Conservation (phyloP, 2,113 vertebrate species). For the Myrmecobius fasciatus region DNA sequence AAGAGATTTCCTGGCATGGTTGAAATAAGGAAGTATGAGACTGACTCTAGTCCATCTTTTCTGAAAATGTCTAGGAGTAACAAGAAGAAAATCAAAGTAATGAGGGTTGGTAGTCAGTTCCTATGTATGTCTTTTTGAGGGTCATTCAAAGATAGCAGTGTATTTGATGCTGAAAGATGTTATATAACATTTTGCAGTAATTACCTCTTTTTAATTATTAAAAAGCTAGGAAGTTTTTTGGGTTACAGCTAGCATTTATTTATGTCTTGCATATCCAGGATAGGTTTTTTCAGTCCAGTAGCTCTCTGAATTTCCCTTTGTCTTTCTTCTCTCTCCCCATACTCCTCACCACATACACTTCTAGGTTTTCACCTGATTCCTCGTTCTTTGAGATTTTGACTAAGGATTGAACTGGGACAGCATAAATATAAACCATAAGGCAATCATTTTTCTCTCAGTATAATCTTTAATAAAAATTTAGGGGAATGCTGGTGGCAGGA, state of each 20-base stretch:
- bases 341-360: background rate
- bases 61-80: background rate
- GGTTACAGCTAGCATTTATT: background rate
- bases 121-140: background rate
- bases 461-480: background rate
- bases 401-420: background rate
- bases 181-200: background rate
- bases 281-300: background rate
- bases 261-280: background rate
- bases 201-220: background rate
- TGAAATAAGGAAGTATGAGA: too few relatives aligned
- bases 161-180: background rate
- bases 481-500: background rate
- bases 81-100: background rate
- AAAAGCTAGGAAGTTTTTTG: background rate
- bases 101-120: background rate
- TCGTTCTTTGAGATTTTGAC: background rate
- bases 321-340: background rate
- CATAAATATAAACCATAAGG: background rate
- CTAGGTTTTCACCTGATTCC: background rate
- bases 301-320: background rate
- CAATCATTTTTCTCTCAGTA: background rate
- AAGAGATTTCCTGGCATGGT: background rate
- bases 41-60: background rate
- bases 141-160: background rate